These are phyloP conservation scores for Pterostichus madidus DNA, from an alignment of 2,888 invertebrate genomes.

Conservation along the genomic window DNA sequence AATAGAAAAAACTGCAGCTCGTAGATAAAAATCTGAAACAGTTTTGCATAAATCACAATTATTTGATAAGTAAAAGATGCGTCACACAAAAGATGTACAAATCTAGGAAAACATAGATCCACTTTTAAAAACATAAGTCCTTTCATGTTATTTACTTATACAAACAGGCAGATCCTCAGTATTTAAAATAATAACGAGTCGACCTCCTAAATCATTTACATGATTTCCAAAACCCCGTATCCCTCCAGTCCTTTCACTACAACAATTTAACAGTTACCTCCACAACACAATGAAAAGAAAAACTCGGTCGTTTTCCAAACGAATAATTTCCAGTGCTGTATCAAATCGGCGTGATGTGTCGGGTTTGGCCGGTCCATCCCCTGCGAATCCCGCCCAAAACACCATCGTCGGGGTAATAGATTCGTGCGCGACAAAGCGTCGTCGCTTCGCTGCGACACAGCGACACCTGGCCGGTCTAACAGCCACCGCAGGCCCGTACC, in stretches of 20 bases:
- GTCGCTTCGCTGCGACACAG: background rate
- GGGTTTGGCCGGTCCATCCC: slow-evolving; percentile 64
- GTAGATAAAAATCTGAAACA: too few species aligned
- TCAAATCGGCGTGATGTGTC: slow-evolving; percentile 64
- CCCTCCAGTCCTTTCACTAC: slow-evolving; percentile 1
- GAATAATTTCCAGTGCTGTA: slow-evolving; percentile 44
- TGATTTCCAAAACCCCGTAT: background rate
- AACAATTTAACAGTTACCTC: slow-evolving; percentile 13
- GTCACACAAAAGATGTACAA: too few species aligned
- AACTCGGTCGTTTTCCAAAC: slow-evolving; percentile 3
- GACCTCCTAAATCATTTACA: too few species aligned
- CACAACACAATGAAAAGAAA: slow-evolving; percentile 4
- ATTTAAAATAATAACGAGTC: too few species aligned
- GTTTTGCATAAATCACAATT: too few species aligned
- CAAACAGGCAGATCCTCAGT: too few species aligned
- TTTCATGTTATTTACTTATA: too few species aligned
- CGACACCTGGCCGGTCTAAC: slow-evolving; percentile 27
- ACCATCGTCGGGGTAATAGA: slow-evolving; percentile 7
- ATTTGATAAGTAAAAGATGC: too few species aligned
- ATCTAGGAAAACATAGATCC: too few species aligned
- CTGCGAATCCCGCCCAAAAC: slow-evolving; percentile 56
- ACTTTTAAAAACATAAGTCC: too few species aligned
- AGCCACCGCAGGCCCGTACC: slow-evolving; percentile 15
- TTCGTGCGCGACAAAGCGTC: slow-evolving; percentile 8
- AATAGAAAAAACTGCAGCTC: too few species aligned